Evolutionary conservation across 2,888 invertebrate genomes (phyloP), one percentile per base, ranked within the genome.

Genomic region (Melipona bicolor): DNA sequence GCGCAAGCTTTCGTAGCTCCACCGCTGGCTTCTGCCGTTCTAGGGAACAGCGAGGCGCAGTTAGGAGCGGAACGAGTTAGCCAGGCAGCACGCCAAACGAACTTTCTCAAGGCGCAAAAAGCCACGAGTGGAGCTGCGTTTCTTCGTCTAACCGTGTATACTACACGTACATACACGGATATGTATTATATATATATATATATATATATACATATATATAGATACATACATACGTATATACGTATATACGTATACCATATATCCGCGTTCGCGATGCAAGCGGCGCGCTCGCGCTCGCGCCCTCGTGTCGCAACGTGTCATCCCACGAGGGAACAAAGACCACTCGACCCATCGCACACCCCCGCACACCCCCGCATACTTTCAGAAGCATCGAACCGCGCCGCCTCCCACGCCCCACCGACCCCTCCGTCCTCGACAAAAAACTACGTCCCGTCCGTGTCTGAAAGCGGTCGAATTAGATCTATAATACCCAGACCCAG

Each of bases 321-420:
- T 89, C 88, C 77, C 83, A 79, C 88, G 87, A 86, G 84, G 86
- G 90, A 90, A 90, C 91, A 91, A 91, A 91, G 90, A 85, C 91
- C 88, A 89, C 89, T 89, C 87, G 87, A 89, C 84, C 86, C 88
- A 86, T 85, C 88, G 87, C 87, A 49, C 56, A 21, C 56, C 21
- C 56, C 56, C 21, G 21, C n/a, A 27, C 75, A 81, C 70, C 88
- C 86, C 88, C 90, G 88, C 87, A 81, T 87, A 85, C 89, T 88
- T 89, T 87, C 90, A 77, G 89, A 89, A 92, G 89, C 91, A 90
- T 90, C 89, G 91, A 81, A 78, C 78, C 73, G 59, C 69, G 69
- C 71, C 71, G 56, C 50, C 17, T 19, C 5, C 56, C 70, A 61
- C 43, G 32, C n/a, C 36, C 70, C 59, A 27, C 36, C 15, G 5